Evolutionary conservation across 2,797 vertebrate genomes (phyloP).

Genomic region (Diplodus puntazzo): DNA sequence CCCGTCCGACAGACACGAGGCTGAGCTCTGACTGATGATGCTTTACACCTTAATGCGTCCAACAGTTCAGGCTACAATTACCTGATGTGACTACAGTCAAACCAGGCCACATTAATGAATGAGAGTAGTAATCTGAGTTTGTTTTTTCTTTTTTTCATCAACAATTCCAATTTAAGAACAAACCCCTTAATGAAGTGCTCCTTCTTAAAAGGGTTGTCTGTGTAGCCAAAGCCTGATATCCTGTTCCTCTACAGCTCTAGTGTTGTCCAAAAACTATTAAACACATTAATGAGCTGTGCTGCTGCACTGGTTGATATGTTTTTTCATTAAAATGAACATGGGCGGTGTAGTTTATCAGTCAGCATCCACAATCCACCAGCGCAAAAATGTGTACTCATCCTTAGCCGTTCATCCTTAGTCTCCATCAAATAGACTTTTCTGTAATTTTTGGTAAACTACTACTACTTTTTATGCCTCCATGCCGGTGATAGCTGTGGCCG

Average conservation of each 20-base stretch:
- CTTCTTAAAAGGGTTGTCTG: not conserved
- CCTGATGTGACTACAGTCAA: constrained; percentile 36
- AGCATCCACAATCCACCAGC: too few species aligned
- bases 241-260: not conserved
- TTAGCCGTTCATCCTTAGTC: too few species aligned
- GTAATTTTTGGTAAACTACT: too few species aligned
- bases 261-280: constrained; percentile 8
- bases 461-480: too few species aligned
- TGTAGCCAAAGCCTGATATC: not conserved
- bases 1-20: constrained; percentile 41
- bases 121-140: not conserved
- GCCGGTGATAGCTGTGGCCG: too few species aligned
- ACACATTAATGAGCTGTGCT: not conserved
- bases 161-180: not conserved
- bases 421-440: not conserved
- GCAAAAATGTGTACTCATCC: not conserved
- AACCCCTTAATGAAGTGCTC: not conserved
- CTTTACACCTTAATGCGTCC: constrained; percentile 47
- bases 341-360: too few species aligned
- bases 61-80: constrained; percentile 23
- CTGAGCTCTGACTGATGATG: constrained; percentile 65
- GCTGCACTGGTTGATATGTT: not conserved
- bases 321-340: not conserved
- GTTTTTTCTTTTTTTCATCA: not conserved
- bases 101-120: constrained; percentile 10